These are phyloP conservation scores for Zosterops pallidus DNA, from an alignment of 2,113 vertebrate genomes.

Conservation along the genomic window DNA sequence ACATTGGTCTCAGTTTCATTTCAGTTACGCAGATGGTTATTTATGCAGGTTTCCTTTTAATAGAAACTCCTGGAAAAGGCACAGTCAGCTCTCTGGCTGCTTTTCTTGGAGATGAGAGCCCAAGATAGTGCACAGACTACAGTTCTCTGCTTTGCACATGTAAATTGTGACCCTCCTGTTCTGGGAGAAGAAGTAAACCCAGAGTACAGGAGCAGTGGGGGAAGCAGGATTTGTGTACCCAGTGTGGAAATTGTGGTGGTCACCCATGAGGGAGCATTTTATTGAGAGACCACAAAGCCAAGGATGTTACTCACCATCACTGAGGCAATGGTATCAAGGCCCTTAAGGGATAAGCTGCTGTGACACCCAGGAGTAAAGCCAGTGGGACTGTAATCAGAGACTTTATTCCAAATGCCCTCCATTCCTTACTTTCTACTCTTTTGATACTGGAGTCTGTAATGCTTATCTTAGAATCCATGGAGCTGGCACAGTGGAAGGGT, in stretches of 20 bases:
- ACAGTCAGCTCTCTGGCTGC: not conserved
- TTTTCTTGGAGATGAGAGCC: not conserved
- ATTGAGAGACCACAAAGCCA: not conserved
- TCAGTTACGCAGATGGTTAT: not conserved
- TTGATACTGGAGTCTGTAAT: not conserved
- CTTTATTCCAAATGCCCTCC: not conserved
- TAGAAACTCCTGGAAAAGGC: not conserved
- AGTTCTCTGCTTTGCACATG: not conserved
- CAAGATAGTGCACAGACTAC: not conserved
- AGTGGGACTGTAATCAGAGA: not conserved
- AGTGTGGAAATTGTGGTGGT: not conserved
- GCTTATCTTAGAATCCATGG: not conserved
- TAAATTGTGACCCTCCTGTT: not conserved
- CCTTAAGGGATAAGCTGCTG: not conserved
- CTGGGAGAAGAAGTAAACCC: not conserved
- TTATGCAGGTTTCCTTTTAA: not conserved
- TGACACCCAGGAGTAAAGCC: not conserved
- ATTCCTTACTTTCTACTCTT: not conserved
- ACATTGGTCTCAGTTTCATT: not conserved
- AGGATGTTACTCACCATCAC: not conserved
- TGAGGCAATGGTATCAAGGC: not conserved
- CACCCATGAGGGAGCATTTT: conserved; percentile 30
- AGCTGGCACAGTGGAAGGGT: not conserved
- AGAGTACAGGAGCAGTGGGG: not conserved
- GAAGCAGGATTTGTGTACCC: not conserved